phyloP scores from a whole-genome alignment of 2,888 invertebrate genomes.

The Cataglyphis cursor region DNA sequence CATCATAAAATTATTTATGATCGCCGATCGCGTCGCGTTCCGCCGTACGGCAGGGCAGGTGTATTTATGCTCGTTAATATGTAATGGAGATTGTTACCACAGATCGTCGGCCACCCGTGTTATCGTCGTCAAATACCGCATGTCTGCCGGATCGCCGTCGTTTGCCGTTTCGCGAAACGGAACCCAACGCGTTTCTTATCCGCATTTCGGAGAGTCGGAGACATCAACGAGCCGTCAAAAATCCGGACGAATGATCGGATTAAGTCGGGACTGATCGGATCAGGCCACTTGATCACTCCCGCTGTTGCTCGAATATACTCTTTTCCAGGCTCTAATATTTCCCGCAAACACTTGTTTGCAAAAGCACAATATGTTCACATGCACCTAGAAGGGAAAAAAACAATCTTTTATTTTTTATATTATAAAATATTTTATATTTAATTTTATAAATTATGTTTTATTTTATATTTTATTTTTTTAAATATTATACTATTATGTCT shows the following conservation, averaged over 20 bases:
- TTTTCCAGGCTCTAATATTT: constrained; percentile 10
- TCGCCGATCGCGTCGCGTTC: constrained; percentile 62
- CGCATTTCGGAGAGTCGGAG: constrained; percentile 3
- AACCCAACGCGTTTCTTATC: background rate
- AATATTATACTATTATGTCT: background rate
- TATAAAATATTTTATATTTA: too few species aligned
- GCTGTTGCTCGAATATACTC: background rate
- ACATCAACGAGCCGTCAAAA: constrained; percentile 28
- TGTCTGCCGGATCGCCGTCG: constrained; percentile 7
- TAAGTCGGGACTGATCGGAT: constrained; percentile 43
- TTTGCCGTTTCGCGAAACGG: constrained; percentile 21
- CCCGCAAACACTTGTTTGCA: constrained; percentile 9
- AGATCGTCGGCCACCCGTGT: constrained; percentile 66
- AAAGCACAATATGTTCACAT: too few species aligned
- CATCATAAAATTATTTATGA: constrained; percentile 65
- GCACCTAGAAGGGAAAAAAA: background rate
- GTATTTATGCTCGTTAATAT: constrained; percentile 68
- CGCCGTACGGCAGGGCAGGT: constrained; percentile 62
- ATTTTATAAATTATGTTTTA: too few species aligned
- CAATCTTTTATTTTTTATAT: too few species aligned
- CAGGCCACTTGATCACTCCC: constrained; percentile 32
- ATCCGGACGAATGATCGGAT: constrained; percentile 18
- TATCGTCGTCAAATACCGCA: constrained; percentile 59
- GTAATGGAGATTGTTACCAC: constrained; percentile 72
- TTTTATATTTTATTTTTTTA: too few species aligned